Evolutionary conservation across 2,888 invertebrate species (phyloP).

Genomic region (Gastracanthus pulcherrimus): DNA sequence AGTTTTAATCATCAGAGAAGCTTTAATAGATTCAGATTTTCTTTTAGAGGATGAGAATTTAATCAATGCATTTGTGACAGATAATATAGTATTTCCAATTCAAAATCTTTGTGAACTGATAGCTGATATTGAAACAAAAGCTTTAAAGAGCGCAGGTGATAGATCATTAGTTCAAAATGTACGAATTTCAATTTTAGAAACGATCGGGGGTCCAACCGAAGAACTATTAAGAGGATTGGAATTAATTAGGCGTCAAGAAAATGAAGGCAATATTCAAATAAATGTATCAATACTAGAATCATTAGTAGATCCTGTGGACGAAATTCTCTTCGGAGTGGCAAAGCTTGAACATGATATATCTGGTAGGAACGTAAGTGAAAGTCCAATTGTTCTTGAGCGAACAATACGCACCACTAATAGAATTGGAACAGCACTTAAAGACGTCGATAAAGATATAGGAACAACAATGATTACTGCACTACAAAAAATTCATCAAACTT

Average conservation of each 20-base stretch:
- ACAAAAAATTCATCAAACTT: slow-evolving; percentile 58
- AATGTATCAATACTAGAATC: slow-evolving; percentile 74
- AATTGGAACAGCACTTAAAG: slow-evolving; percentile 55
- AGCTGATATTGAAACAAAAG: slow-evolving; percentile 68
- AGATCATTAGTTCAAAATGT: slow-evolving; percentile 67
- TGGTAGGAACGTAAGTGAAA: slow-evolving; percentile 64
- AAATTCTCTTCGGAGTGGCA: slow-evolving; percentile 70
- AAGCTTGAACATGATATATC: slow-evolving; percentile 70
- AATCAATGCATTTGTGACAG: slow-evolving; percentile 61
- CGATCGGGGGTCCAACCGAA: slow-evolving; percentile 73
- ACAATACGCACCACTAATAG: slow-evolving; percentile 66
- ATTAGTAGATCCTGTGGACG: slow-evolving; percentile 78
- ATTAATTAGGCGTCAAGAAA: slow-evolving; percentile 67
- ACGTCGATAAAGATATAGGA: slow-evolving; percentile 35
- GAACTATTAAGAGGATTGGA: slow-evolving; percentile 73
- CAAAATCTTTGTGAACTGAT: slow-evolving; percentile 71
- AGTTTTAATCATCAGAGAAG: slow-evolving; percentile 65
- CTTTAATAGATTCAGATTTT: slow-evolving; percentile 65
- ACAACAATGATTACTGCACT: slow-evolving; percentile 49
- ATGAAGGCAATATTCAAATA: slow-evolving; percentile 61
- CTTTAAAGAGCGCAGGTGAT: slow-evolving; percentile 68
- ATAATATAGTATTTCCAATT: slow-evolving; percentile 69
- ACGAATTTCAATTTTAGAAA: slow-evolving; percentile 71
- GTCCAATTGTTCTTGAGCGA: slow-evolving; percentile 70
- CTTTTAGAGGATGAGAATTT: slow-evolving; percentile 64